phyloP scores from a whole-genome alignment of 1,140 invertebrate genomes.

The Procambarus virginalis region DNA sequence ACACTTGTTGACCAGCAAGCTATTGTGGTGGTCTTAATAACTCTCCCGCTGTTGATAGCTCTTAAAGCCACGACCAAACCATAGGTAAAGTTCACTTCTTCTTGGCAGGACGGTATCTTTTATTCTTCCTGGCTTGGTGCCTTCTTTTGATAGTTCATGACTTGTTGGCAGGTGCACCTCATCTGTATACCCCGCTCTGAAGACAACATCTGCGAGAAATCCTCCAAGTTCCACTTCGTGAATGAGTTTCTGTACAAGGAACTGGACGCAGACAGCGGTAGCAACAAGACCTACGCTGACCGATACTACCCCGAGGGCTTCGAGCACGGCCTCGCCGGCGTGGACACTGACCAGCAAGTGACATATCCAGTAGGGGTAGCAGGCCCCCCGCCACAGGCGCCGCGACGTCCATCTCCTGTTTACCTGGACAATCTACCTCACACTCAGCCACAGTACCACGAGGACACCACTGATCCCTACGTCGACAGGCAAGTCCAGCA shows the following conservation, averaged over 20 bases:
- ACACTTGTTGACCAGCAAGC: no score
- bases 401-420: not conserved
- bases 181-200: constrained; percentile 93
- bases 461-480: not conserved
- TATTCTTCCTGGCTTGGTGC: no score
- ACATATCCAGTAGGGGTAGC: not conserved
- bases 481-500: not conserved
- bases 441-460: not conserved
- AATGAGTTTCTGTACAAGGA: constrained; percentile 95
- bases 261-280: constrained; percentile 85
- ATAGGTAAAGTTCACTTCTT: no score
- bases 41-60: no score
- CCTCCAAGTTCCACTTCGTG: constrained; percentile 91
- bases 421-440: not conserved
- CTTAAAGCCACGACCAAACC: no score
- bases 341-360: not conserved
- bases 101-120: no score
- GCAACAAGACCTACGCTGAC: constrained; percentile 91
- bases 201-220: constrained; percentile 92
- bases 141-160: not conserved
- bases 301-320: constrained; percentile 76
- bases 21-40: no score
- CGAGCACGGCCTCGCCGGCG: constrained; percentile 12
- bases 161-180: constrained; percentile 81
- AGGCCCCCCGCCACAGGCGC: not conserved